Conservation (phyloP, 2,888 invertebrate genomes). For the Monochamus alternatus region DNA sequence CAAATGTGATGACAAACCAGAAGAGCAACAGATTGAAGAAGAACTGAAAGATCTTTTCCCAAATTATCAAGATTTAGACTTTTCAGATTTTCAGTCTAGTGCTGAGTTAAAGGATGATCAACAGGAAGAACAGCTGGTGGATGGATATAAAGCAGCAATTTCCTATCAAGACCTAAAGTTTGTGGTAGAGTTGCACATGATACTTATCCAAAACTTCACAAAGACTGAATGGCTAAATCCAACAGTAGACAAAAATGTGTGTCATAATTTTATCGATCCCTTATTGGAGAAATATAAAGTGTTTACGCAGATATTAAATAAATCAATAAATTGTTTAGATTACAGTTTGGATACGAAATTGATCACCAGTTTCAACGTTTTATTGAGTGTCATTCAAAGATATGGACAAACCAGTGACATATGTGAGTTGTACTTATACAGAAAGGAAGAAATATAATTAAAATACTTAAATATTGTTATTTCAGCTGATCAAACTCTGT, state of each 20-base stretch:
- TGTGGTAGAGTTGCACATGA: slow-evolving; percentile 77
- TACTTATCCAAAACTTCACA: slow-evolving; percentile 75
- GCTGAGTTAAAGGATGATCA: slow-evolving; percentile 45
- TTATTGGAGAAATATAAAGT: slow-evolving; percentile 76
- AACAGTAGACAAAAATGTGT: slow-evolving; percentile 63
- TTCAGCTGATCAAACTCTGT: slow-evolving; percentile 55
- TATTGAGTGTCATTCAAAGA: slow-evolving; percentile 73
- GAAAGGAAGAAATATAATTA: neutral
- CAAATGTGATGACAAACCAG: slow-evolving; percentile 79
- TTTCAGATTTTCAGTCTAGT: slow-evolving; percentile 75
- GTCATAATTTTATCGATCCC: slow-evolving; percentile 71
- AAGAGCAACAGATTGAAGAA: slow-evolving; percentile 77
- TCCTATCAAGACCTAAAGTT: slow-evolving; percentile 74
- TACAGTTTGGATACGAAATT: slow-evolving; percentile 73
- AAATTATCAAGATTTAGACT: slow-evolving; percentile 79
- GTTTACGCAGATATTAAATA: slow-evolving; percentile 74
- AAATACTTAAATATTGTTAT: slow-evolving; percentile 28
- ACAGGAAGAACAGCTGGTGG: slow-evolving; percentile 47
- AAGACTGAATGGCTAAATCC: slow-evolving; percentile 76
- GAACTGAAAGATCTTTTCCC: slow-evolving; percentile 83
- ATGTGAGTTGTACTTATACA: slow-evolving; percentile 50
- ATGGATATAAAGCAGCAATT: slow-evolving; percentile 62
- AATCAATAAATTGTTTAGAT: slow-evolving; percentile 73
- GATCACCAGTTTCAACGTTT: slow-evolving; percentile 75
- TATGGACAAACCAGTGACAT: slow-evolving; percentile 68